phyloP scores from a whole-genome alignment of 2,113 vertebrate genomes.

The Syrmaticus mikado region DNA sequence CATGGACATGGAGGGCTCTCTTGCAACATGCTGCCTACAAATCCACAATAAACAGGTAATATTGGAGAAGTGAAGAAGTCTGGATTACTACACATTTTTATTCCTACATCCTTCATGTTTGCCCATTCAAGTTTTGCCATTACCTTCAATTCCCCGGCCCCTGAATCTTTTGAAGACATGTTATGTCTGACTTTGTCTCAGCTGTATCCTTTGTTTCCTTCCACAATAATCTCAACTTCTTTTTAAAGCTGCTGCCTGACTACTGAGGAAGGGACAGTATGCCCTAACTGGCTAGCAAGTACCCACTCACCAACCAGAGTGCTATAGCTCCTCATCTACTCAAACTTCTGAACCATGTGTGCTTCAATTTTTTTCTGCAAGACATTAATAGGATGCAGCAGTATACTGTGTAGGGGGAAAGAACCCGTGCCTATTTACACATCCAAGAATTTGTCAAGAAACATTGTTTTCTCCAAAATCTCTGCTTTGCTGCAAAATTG shows the following conservation, averaged over 20 bases:
- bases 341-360: not conserved
- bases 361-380: not conserved
- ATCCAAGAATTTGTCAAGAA: not conserved
- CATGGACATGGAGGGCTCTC: not conserved
- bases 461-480: not conserved
- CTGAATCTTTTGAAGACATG: not conserved
- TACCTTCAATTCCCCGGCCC: not conserved
- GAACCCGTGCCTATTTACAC: not conserved
- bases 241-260: not conserved
- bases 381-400: not conserved
- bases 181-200: not conserved
- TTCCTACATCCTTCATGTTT: not conserved
- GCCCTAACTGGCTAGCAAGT: not conserved
- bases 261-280: not conserved
- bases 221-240: not conserved
- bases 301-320: fast-evolving
- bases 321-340: not conserved
- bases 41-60: fast-evolving
- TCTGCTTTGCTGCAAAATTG: not conserved
- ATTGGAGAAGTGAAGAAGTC: not conserved
- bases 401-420: not conserved
- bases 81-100: not conserved
- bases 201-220: not conserved
- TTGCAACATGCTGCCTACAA: not conserved
- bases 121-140: not conserved